These are phyloP conservation scores for Diadema setosum DNA, from an alignment of 35 echinoderm and acorn worm species.

Conservation along the genomic window DNA sequence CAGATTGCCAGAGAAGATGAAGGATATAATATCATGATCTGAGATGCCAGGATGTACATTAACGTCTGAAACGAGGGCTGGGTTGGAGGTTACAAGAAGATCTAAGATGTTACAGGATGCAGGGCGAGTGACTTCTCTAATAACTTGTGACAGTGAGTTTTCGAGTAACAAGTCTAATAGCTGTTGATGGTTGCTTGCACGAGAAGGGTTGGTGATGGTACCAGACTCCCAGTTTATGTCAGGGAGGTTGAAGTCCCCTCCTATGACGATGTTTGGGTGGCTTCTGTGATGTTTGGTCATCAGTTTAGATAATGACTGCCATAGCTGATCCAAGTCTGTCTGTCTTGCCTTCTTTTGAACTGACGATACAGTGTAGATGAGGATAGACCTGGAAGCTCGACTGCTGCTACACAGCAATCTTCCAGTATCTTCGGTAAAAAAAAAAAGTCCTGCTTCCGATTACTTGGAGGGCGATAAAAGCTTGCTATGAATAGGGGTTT, in stretches of 20 bases:
- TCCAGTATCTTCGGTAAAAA: too few relatives aligned
- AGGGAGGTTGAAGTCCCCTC: conserved; percentile 41
- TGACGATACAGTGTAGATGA: too few relatives aligned
- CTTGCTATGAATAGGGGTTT: conserved; percentile 50
- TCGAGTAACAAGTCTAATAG: conserved; percentile 23
- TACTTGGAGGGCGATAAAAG: background rate
- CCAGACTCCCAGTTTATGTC: conserved; percentile 28
- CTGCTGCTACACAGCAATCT: too few relatives aligned
- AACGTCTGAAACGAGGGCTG: background rate
- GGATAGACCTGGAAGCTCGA: too few relatives aligned
- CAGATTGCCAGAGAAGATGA: conserved; percentile 14
- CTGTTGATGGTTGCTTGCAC: background rate
- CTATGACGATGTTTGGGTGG: background rate
- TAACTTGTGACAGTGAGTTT: background rate
- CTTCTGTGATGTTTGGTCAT: too few relatives aligned
- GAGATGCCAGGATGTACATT: conserved; percentile 18
- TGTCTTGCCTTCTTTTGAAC: too few relatives aligned
- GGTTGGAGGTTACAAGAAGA: conserved; percentile 12
- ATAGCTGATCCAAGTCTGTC: too few relatives aligned
- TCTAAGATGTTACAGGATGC: conserved; percentile 15
- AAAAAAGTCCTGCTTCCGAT: too few relatives aligned
- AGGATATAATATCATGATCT: conserved; percentile 6
- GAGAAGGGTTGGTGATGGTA: background rate
- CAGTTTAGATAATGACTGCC: too few relatives aligned
- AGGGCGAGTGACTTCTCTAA: conserved; percentile 13